Percentiles rank a stretch among this genome's conserved stretches.
Conservation (phyloP, 2,113 vertebrate species). For the Oostethus manadensis region DNA sequence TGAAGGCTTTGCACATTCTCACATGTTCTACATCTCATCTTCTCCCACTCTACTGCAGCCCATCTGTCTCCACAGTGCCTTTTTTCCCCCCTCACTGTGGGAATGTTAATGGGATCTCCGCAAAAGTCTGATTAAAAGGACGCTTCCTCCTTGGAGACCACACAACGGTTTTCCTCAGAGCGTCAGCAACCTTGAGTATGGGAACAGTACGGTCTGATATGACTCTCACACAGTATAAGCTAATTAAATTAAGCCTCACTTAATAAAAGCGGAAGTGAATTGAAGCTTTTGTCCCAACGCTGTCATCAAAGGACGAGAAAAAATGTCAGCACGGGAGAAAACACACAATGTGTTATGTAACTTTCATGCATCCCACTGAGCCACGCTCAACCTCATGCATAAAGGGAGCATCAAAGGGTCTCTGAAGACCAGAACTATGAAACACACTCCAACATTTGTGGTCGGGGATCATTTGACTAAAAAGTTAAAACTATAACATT, state of each 20-base stretch:
- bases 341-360: constrained; percentile 63
- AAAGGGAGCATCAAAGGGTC: constrained; percentile 25
- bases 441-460: constrained; percentile 31
- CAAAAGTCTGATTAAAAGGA: constrained; percentile 75
- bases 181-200: constrained; percentile 63
- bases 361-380: constrained; percentile 31
- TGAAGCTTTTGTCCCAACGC: constrained; percentile 68
- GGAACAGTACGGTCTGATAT: constrained; percentile 65
- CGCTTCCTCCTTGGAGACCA: constrained; percentile 73
- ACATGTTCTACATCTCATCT: too few relatives aligned
- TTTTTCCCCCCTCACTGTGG: constrained; percentile 46
- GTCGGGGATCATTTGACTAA: not conserved
- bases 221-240: constrained; percentile 51
- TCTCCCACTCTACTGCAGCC: constrained; percentile 40
- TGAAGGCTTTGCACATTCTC: constrained; percentile 5
- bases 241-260: constrained; percentile 78
- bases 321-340: constrained; percentile 46
- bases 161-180: constrained; percentile 64
- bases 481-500: too few relatives aligned
- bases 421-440: constrained; percentile 24
- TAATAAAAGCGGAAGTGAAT: constrained; percentile 73
- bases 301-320: constrained; percentile 68
- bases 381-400: constrained; percentile 36
- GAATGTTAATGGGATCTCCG: constrained; percentile 70
- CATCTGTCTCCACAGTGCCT: constrained; percentile 48